Evolutionary conservation across 1,140 invertebrate species (phyloP), one percentile per base, ranked within the genome.

Genomic region (Lepidurus arcticus): DNA sequence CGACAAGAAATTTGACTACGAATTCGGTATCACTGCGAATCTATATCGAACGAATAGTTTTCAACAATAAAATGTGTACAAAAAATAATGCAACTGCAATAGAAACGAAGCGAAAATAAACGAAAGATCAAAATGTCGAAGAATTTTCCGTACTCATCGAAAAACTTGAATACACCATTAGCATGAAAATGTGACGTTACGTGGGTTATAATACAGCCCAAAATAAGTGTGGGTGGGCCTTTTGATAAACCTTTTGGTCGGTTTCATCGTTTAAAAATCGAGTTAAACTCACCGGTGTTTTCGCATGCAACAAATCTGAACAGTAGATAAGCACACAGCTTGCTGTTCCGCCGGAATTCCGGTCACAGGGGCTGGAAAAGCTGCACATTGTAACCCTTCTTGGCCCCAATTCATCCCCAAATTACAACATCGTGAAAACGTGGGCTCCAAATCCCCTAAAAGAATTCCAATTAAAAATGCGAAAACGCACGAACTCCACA

Each of bases 251-350:
- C 0, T 34, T 34, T 34, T 34, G 34, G 34, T n/a, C 65, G 21
- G 21, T 73, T 3, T 73, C 65, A 16, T 73, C 21, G 21, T 16
- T 73, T 6, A 73, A 24, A 78, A 34, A 47, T 78, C 75, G 10
- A 24, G 21, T 11, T 34, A 26, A 21, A 77, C 77, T 80, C 75
- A 84, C 83, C 85, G 82, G 76, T 84, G 83, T 44, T 83, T 83
- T 75, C 85, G 83, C 0, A 86, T 81, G 81, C 88, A 89, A 74
- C 88, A 89, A 44, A 88, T 87, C 74, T 85, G 85, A 5, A 88
- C 85, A 4, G 86, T 82, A 24, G 87, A 85, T 42, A 88, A 80
- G 76, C 88, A 89, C 5, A 86, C 81, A 3, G 83, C 83, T 79
- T 88, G 87, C 76, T 88, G 85, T 11, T 84, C 82, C 10, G 82